Base-by-base conservation (phyloP, 2,113 vertebrate species). In the Corydoras maculifer region DNA sequence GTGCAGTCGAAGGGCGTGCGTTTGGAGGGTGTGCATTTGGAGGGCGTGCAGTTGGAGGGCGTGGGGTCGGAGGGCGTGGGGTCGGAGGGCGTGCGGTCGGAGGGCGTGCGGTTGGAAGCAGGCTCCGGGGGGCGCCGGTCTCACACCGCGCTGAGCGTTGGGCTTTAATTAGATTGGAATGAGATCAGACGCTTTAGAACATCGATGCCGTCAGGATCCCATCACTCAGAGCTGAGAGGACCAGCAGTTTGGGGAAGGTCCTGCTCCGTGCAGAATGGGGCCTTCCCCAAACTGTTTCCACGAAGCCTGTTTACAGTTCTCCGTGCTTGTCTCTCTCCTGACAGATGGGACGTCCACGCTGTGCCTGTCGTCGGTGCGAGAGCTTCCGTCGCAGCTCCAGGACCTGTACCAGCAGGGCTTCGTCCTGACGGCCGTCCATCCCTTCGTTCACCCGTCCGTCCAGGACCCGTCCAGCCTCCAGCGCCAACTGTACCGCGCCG, bases 361-460 rank as follows among this genome's bases (percentile, higher is more conserved):
- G 84, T 91, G 91, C 14, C 90, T 98, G 64, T 89, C 93, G 12
- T 97, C 94, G 3, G 88, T 98, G 78, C 82, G 82, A 31, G 93
- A 99, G 87, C 89, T 99, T 77, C 94, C 97, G 0, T 78, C 85
- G 73, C 93, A 97, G 87, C 92, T 99, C 71, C 91, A 92, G 85
- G 97, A 96, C 68, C 87, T 95, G 43, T 99, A 98, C 88, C 93
- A 96, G 88, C 92, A 96, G 85, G 96, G 94, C 65, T 98, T 95
- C 63, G 55, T 90, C 0, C 88, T 99, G 87, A 93, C 90, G 2
- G 86, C 93, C 15, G 87, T 99, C 76, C 96, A 98, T 79, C 94
- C 96, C 4, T 99, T 99, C 72, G 89, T 98, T 84, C 94, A 97
- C 75, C 91, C 92, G 5, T 90, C 88, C 58, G 90, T 88, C n/a